Evolutionary conservation across 2,113 vertebrate species (phyloP).

Genomic region (Calidris pugnax): DNA sequence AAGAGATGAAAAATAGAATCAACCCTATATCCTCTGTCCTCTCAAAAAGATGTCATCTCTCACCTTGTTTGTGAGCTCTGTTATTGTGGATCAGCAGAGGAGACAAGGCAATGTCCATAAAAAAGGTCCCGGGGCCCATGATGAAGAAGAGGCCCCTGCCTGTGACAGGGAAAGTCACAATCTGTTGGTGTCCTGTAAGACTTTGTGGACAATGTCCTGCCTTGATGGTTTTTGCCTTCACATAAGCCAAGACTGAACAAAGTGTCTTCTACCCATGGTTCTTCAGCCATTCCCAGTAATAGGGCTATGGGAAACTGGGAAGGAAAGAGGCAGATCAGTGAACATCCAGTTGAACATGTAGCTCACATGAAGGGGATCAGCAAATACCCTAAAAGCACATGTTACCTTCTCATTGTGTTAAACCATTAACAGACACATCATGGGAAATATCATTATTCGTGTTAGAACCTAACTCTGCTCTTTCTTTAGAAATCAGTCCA

Average conservation of each 20-base stretch:
- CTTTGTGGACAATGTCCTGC: neutral
- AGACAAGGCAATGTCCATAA: neutral
- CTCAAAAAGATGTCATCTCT: neutral
- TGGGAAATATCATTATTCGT: neutral
- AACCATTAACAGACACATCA: neutral
- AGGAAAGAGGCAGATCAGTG: neutral
- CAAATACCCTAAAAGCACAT: neutral
- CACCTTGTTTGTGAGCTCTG: neutral
- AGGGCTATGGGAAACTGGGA: neutral
- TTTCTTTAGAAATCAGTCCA: neutral
- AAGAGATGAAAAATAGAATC: neutral
- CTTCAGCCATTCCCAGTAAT: neutral
- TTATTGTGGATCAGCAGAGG: neutral
- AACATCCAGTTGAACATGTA: neutral
- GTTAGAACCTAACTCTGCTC: neutral
- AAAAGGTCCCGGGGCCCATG: neutral
- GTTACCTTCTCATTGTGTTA: neutral
- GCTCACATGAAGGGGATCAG: neutral
- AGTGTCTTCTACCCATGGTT: neutral
- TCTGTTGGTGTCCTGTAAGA: neutral
- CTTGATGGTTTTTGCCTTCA: neutral
- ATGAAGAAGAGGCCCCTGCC: neutral
- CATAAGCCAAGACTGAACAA: neutral
- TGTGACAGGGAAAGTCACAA: neutral
- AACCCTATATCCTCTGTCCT: neutral